phyloP scores from a whole-genome alignment of 2,888 invertebrate genomes.

The Tachina grossa region DNA sequence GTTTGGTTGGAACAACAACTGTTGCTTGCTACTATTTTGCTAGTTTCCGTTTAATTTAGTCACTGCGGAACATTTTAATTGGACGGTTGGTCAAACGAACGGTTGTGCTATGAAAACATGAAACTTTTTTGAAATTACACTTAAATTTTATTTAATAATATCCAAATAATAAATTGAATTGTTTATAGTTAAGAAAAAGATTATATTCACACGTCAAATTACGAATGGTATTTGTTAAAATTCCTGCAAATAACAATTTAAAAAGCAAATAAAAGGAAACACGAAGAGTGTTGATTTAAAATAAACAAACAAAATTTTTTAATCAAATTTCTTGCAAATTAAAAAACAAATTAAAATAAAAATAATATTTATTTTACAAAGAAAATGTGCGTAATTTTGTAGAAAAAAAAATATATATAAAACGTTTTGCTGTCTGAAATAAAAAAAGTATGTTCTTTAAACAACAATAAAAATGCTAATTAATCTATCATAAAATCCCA shows the following conservation, averaged over 20 bases:
- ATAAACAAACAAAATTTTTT: slow-evolving; percentile 46
- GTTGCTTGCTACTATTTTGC: slow-evolving; percentile 54
- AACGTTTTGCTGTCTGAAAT: background rate
- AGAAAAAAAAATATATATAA: slow-evolving; percentile 1
- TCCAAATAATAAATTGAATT: slow-evolving; percentile 43
- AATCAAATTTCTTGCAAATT: slow-evolving; percentile 1
- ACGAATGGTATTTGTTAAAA: slow-evolving; percentile 64
- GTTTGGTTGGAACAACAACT: slow-evolving; percentile 54
- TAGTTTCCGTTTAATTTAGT: slow-evolving; percentile 51
- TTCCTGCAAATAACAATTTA: slow-evolving; percentile 49
- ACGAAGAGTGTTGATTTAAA: slow-evolving; percentile 56
- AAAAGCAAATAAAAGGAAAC: slow-evolving; percentile 6
- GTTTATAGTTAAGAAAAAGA: slow-evolving; percentile 45
- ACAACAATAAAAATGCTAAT: background rate
- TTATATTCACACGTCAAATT: slow-evolving; percentile 26
- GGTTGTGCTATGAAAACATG: background rate
- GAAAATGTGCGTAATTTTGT: slow-evolving; percentile 34
- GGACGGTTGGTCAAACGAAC: slow-evolving; percentile 22
- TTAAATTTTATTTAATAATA: slow-evolving; percentile 9
- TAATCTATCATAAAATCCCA: slow-evolving; percentile 4
- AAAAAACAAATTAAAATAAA: background rate
- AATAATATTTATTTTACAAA: background rate
- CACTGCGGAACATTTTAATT: slow-evolving; percentile 51
- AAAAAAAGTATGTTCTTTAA: slow-evolving; percentile 15
- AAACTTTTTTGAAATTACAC: background rate